Base-by-base conservation (phyloP, 1,140 invertebrate genomes). In the Megalopta genalis region DNA sequence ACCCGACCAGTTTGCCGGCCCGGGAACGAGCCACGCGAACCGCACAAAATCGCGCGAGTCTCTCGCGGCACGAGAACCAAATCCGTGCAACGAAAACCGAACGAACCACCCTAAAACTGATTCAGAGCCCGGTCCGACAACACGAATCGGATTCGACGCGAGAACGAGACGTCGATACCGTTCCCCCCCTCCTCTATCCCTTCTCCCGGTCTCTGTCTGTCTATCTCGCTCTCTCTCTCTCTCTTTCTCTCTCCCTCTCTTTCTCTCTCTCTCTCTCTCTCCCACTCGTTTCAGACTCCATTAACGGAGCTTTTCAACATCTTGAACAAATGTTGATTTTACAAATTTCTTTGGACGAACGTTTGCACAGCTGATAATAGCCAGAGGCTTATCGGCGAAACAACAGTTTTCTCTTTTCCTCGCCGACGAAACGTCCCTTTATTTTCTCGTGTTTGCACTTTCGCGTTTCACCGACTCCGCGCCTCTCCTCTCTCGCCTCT, bases 291-390 rank as follows among this genome's bases (percentile, higher is more conserved):
- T 18, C 32, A 32, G 39, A 27, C 59, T 76, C 42, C 52, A 32
- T 60, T 52, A 70, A 77, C 59, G 21, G 18, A 25, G 67, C 32
- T 77, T 63, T 77, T 42, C 68, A 77, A 39, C 68, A n/a, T 42
- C 32, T 62, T 42, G 27, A 21, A 21, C 25, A 77, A 77, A 77
- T 63, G 59, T 77, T 77, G 68, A 77, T 77, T 71, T 77, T 77
- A 71, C 59, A 71, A 77, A 77, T 60, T 71, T 70, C 67, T 71
- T 63, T 9, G 75, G 12, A 9, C 10, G 32, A 27, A 63, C 42
- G 67, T 77, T 77, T 77, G 23, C 75, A 63, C 75, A 77, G 67
- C 67, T 63, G 66, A 77, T 77, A 71, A 77, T 77, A 59, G 42
- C 42, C n/a, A 12, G 27, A 54, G 59, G 67, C 59, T 63, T 71